Conservation (phyloP, 2,113 vertebrate genomes). For the Phylloscopus whistleri region DNA sequence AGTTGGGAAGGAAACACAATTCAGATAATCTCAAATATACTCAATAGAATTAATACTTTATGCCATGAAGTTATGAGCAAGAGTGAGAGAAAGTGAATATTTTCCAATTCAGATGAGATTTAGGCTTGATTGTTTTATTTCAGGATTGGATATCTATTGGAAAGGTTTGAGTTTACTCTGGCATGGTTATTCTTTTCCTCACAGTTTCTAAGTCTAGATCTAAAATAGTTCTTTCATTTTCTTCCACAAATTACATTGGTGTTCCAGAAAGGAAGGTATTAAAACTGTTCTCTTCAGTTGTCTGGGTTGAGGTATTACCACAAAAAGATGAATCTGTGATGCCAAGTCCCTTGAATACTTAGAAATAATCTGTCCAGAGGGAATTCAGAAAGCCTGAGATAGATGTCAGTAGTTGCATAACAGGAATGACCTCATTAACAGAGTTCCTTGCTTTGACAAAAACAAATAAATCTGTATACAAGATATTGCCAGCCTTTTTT, state of each 20-base stretch:
- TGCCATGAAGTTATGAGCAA: background rate
- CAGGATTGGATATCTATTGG: background rate
- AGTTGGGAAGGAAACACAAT: background rate
- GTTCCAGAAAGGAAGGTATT: background rate
- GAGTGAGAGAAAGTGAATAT: background rate
- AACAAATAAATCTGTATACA: background rate
- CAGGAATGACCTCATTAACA: background rate
- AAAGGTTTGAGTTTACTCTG: background rate
- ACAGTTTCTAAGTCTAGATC: background rate
- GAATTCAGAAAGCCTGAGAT: background rate
- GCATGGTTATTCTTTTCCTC: background rate
- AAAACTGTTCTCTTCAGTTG: background rate
- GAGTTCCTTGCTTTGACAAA: background rate
- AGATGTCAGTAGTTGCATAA: background rate
- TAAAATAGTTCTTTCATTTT: background rate
- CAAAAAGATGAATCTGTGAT: background rate
- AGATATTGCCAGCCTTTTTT: background rate
- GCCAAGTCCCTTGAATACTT: background rate
- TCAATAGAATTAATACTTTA: background rate
- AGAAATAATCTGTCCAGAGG: background rate
- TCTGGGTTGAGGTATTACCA: background rate
- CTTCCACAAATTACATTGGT: background rate
- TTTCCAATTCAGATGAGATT: background rate
- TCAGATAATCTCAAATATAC: background rate
- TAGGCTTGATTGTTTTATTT: background rate